These are phyloP conservation scores for Colinus virginianus DNA, from an alignment of 2,113 vertebrate genomes.

Conservation along the genomic window DNA sequence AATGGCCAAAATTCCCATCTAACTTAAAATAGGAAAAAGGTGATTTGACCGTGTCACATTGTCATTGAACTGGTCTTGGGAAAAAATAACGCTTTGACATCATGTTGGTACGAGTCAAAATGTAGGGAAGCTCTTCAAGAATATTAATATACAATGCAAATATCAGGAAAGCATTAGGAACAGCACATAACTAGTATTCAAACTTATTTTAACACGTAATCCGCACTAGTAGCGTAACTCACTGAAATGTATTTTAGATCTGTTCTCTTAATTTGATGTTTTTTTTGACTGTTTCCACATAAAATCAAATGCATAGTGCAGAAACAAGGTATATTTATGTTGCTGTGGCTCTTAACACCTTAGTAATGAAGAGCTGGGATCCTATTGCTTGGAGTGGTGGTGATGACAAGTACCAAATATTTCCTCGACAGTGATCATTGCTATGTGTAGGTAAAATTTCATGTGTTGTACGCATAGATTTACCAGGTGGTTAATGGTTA, in stretches of 20 bases:
- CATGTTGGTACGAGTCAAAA: neutral
- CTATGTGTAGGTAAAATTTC: neutral
- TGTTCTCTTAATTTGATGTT: neutral
- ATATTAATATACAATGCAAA: neutral
- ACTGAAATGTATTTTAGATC: neutral
- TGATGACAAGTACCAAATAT: neutral
- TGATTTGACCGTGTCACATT: conserved; percentile 49
- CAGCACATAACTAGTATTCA: neutral
- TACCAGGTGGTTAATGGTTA: neutral
- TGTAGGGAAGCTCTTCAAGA: neutral
- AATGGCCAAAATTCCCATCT: conserved; percentile 68
- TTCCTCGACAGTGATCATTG: neutral
- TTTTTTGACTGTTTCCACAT: neutral
- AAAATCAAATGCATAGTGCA: neutral
- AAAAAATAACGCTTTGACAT: neutral
- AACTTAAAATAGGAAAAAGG: conserved; percentile 34
- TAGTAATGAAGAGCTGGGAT: neutral
- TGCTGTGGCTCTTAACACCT: neutral
- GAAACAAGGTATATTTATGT: neutral
- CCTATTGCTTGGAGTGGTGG: neutral
- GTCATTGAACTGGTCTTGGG: neutral
- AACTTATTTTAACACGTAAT: neutral
- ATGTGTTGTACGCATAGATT: neutral
- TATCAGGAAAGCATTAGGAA: neutral
- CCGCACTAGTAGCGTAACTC: neutral